A percentile compares a stretch with the other conserved stretches of the same genome.
Conservation (phyloP, 2,113 vertebrate species). For the Eupsittula cactorum region DNA sequence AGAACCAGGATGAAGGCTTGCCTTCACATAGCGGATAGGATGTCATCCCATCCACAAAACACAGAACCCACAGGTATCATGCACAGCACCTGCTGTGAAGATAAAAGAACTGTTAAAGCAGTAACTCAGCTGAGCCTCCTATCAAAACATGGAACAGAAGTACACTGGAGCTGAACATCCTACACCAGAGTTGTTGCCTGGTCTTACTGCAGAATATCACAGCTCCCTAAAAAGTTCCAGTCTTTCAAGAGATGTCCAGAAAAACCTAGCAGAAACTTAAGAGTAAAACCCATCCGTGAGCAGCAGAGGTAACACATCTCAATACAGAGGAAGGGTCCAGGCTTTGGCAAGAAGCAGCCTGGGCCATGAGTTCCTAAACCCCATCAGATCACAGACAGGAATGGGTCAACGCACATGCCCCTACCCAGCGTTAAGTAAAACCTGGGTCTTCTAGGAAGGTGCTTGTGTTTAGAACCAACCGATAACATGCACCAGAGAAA, state of each 20-base stretch:
- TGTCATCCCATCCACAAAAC: not conserved
- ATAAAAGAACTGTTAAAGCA: not conserved
- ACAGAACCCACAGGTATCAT: not conserved
- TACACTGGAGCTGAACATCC: not conserved
- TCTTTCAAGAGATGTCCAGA: not conserved
- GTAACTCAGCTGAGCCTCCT: not conserved
- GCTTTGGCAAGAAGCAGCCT: not conserved
- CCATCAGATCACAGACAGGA: rapidly evolving
- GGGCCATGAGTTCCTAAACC: not conserved
- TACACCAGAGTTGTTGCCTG: not conserved
- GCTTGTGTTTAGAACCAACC: not conserved
- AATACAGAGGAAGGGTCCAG: not conserved
- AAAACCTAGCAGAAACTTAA: not conserved
- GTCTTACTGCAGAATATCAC: not conserved
- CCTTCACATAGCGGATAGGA: not conserved
- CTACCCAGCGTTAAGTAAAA: not conserved
- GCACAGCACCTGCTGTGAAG: not conserved
- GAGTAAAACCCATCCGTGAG: not conserved
- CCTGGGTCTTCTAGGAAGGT: not conserved
- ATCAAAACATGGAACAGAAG: not conserved
- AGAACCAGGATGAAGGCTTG: not conserved
- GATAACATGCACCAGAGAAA: not conserved
- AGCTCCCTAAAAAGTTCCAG: not conserved
- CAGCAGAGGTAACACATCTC: not conserved
- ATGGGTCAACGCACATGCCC: not conserved